phyloP scores from a whole-genome alignment of 2,797 vertebrate species.

The Lepilemur septentrionalis region DNA sequence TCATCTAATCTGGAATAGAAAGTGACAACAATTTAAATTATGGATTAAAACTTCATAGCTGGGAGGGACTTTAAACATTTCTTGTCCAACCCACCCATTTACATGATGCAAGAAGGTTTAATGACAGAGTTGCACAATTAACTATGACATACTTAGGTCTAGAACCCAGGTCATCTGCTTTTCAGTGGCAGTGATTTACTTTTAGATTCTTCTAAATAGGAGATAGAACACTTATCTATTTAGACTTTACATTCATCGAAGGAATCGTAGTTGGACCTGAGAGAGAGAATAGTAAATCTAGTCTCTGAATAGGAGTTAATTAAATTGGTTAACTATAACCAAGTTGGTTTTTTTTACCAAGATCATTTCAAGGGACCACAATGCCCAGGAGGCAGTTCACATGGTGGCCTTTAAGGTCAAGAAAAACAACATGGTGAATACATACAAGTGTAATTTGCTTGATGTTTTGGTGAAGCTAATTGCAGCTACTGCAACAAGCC shows the following conservation, averaged over 20 bases:
- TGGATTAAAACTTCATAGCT: conserved; percentile 27
- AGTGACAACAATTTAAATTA: not conserved
- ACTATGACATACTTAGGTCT: not conserved
- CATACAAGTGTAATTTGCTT: not conserved
- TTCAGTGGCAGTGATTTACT: not conserved
- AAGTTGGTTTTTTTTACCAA: not conserved
- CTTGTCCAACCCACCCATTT: not conserved
- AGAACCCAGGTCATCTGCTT: not conserved
- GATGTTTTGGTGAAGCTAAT: conserved; percentile 20
- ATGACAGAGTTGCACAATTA: not conserved
- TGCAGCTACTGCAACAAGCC: not conserved
- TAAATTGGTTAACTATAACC: not conserved
- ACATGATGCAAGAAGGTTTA: not conserved
- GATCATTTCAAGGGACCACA: conserved; percentile 2
- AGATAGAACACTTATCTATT: not conserved
- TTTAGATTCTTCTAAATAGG: not conserved
- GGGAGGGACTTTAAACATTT: not conserved
- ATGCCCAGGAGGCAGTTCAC: not conserved
- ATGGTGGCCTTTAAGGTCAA: conserved; percentile 13
- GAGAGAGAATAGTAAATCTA: not conserved
- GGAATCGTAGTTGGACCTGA: not conserved
- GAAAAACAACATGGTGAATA: not conserved
- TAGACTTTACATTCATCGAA: not conserved
- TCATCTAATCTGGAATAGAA: not conserved
- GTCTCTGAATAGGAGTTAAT: not conserved